Evolutionary conservation across 2,888 invertebrate genomes (phyloP).

Genomic region (Andrena chrysosceles): DNA sequence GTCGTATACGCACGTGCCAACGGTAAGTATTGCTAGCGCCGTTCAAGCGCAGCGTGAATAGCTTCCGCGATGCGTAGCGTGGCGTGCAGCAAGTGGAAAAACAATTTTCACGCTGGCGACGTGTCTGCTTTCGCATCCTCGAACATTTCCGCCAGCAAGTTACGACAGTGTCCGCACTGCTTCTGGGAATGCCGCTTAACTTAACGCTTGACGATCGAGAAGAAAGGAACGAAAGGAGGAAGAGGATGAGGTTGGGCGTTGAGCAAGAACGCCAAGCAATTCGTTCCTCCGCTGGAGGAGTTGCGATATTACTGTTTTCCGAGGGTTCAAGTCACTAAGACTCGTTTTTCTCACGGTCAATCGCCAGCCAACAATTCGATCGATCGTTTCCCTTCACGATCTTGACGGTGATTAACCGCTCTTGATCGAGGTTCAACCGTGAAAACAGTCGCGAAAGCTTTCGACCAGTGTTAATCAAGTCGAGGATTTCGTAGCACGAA

Average conservation of each 20-base stretch:
- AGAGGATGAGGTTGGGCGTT: conserved; percentile 1
- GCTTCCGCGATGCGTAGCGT: conserved; percentile 29
- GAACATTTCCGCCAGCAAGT: background rate
- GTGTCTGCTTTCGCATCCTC: background rate
- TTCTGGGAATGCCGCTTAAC: conserved; percentile 37
- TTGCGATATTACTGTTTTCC: background rate
- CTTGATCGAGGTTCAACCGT: background rate
- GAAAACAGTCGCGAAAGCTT: conserved; percentile 9
- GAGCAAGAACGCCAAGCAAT: conserved; percentile 57
- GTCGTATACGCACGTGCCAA: conserved; percentile 12
- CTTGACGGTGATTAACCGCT: background rate
- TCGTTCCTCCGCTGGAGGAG: conserved; percentile 35
- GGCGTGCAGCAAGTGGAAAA: conserved; percentile 21
- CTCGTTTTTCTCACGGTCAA: conserved; percentile 60
- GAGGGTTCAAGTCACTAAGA: conserved; percentile 20
- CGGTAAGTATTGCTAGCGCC: background rate
- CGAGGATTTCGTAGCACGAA: background rate
- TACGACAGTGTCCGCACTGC: background rate
- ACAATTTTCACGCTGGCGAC: background rate
- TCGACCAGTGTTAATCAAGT: background rate
- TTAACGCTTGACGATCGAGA: conserved; percentile 19
- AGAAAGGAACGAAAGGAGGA: background rate
- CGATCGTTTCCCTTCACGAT: conserved; percentile 37
- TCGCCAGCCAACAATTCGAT: conserved; percentile 44
- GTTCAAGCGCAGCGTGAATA: conserved; percentile 18